These are phyloP conservation scores for Stomorhina lunata DNA, from an alignment of 2,888 invertebrate species.

Conservation along the genomic window DNA sequence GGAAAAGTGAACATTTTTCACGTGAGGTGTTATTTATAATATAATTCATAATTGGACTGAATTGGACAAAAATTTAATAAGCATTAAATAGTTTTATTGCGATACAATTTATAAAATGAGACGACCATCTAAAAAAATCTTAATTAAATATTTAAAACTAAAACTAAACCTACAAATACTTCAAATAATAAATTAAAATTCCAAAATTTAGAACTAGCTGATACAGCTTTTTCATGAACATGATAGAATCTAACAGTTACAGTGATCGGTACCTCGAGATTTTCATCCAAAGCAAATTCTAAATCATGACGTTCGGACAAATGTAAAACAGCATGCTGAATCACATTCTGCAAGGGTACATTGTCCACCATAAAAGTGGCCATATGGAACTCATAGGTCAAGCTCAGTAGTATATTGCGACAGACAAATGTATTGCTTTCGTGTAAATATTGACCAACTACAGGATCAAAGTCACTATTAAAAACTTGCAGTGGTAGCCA, in stretches of 20 bases:
- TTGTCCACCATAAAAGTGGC: conserved; percentile 64
- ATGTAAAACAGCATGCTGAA: conserved; percentile 72
- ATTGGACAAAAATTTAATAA: no score
- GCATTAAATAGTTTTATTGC: neutral
- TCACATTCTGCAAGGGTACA: conserved; percentile 71
- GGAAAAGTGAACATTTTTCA: no score
- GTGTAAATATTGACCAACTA: conserved; percentile 71
- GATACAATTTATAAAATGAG: neutral
- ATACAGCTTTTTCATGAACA: conserved; percentile 50
- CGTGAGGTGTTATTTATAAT: no score
- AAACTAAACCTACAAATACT: conserved; percentile 9
- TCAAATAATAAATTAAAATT: neutral
- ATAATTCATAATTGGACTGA: no score
- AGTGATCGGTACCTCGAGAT: conserved; percentile 74
- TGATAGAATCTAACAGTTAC: conserved; percentile 76
- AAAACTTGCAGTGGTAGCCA: conserved; percentile 73
- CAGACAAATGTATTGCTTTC: conserved; percentile 74
- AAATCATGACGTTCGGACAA: conserved; percentile 76
- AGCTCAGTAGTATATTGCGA: conserved; percentile 75
- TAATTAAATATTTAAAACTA: conserved; percentile 20
- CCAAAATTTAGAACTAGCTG: conserved; percentile 23
- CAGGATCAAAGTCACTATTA: conserved; percentile 67
- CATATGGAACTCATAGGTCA: conserved; percentile 75
- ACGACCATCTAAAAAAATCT: neutral
- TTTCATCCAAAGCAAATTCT: conserved; percentile 74